Evolutionary conservation across 2,888 invertebrate species (phyloP), one percentile per base, ranked within the genome.

Genomic region (Deilephila porcellus): DNA sequence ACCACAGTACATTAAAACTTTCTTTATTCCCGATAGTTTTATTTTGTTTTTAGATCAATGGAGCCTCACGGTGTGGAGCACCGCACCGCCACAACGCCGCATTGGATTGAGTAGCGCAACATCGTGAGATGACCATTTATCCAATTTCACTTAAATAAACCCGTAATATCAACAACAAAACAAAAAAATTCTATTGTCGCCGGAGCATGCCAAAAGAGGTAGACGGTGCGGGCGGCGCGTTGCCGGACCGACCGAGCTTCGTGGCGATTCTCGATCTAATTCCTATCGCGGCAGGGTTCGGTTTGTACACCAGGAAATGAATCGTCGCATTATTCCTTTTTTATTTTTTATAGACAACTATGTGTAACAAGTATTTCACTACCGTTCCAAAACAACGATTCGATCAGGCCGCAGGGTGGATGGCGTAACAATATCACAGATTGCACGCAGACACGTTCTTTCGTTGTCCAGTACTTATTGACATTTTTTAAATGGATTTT

Each of bases 61-160:
- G 83, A 86, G 82, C 84, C 86, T 85, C 81, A 83, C 88, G 74
- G 78, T 79, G 76, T 77, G 76, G 77, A 85, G 83, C 80, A 83
- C 89, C 86, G 87, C 88, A 84, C 90, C 79, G 87, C 81, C 83
- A 86, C 87, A 84, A 81, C 82, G 78, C 89, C 83, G 82, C 87
- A 81, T 86, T 80, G 84, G 89, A 91, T 94, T 93, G 94, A 93
- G 88, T 88, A 88, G 89, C 85, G 85, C 86, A 88, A 91, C 90
- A 90, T 90, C 82, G 87, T 86, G 91, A 91, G 90, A 90, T 92
- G 91, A 91, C 92, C 93, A 93, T 95, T 95, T 95, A 95, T 94
- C 92, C 89, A 93, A 93, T 94, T 95, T 93, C 94, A 90, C 93
- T 93, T 93, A 93, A 93, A 93, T 93, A 93, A 93, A 93, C 91